Evolutionary conservation across 2,113 vertebrate species (phyloP).

Genomic region (Fulica atra): DNA sequence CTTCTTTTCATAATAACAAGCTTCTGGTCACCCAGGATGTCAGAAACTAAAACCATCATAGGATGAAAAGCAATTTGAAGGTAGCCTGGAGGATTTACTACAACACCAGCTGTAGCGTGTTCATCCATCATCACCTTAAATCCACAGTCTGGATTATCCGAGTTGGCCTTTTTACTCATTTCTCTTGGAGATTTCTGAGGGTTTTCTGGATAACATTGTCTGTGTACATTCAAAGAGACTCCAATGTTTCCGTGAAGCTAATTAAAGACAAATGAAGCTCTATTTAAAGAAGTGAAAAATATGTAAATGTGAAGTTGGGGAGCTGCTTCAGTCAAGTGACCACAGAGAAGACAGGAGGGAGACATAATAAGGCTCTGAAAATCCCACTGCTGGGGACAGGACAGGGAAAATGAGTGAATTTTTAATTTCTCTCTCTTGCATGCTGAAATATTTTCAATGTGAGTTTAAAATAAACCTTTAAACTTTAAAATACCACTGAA

Average conservation of each 20-base stretch:
- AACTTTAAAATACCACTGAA: not conserved
- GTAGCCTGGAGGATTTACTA: not conserved
- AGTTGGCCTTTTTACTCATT: not conserved
- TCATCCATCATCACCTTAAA: not conserved
- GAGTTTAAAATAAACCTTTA: not conserved
- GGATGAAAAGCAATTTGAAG: not conserved
- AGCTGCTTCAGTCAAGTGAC: not conserved
- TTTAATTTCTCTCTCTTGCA: not conserved
- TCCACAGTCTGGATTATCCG: not conserved
- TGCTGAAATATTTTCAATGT: not conserved
- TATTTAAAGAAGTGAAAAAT: constrained; percentile 14
- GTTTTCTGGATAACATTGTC: not conserved
- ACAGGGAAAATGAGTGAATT: not conserved
- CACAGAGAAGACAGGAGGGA: not conserved
- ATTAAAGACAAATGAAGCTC: not conserved
- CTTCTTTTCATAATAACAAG: not conserved
- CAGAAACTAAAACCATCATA: not conserved
- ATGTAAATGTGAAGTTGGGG: not conserved
- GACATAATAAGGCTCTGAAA: not conserved
- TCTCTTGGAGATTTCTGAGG: not conserved
- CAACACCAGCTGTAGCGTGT: fast-evolving
- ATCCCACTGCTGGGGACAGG: not conserved
- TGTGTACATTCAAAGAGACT: not conserved
- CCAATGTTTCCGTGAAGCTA: not conserved
- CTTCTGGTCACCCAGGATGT: not conserved